Evolutionary conservation across 2,888 invertebrate species (phyloP).

Genomic region (Andrena bicolor): DNA sequence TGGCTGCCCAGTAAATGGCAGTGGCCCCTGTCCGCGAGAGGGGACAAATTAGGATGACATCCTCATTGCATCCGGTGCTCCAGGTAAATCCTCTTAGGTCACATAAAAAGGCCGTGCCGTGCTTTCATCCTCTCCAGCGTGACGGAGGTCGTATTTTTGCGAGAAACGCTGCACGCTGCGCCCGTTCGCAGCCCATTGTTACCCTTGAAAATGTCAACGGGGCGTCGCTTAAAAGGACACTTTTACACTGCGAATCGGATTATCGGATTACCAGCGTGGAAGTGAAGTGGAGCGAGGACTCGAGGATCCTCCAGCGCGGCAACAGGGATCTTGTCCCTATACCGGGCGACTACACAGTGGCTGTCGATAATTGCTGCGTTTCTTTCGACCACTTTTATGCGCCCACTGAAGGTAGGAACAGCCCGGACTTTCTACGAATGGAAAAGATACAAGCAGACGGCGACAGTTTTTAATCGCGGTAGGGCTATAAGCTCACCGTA

Average conservation of each 20-base stretch:
- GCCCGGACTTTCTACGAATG: background rate
- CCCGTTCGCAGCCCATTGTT: conserved; percentile 79
- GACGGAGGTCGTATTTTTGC: conserved; percentile 66
- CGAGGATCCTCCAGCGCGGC: conserved; percentile 45
- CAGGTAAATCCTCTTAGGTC: conserved; percentile 80
- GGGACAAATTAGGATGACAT: conserved; percentile 81
- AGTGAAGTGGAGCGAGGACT: conserved; percentile 75
- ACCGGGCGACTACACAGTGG: background rate
- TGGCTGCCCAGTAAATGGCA: conserved; percentile 54
- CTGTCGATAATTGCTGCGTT: conserved; percentile 15
- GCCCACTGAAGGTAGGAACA: background rate
- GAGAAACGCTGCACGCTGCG: conserved; percentile 61
- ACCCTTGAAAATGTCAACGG: conserved; percentile 81
- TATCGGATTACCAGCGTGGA: conserved; percentile 78
- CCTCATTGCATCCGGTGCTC: conserved; percentile 75
- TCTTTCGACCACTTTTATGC: background rate
- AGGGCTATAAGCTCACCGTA: background rate
- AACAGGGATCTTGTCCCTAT: conserved; percentile 8
- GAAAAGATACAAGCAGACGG: background rate
- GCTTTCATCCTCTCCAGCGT: conserved; percentile 48
- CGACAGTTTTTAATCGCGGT: background rate
- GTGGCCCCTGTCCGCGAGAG: conserved; percentile 27
- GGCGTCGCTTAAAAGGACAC: conserved; percentile 76
- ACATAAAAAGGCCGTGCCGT: conserved; percentile 74
- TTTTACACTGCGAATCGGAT: conserved; percentile 81